phyloP scores from a whole-genome alignment of 2,888 invertebrate species.

The Arctia plantaginis region DNA sequence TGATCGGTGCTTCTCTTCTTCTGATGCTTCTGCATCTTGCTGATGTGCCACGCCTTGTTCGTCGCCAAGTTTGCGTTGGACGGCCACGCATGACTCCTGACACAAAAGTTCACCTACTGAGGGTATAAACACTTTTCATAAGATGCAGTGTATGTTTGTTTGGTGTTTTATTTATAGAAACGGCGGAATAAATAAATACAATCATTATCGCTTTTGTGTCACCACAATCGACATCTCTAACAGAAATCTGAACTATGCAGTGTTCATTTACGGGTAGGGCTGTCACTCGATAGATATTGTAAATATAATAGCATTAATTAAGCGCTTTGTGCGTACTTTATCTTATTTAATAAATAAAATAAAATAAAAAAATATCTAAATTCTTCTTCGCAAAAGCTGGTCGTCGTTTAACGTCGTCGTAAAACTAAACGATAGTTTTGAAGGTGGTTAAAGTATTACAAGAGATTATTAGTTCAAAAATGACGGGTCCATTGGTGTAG shows the following conservation, averaged over 20 bases:
- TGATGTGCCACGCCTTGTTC: too few relatives aligned
- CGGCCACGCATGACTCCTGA: not conserved
- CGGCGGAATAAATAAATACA: not conserved
- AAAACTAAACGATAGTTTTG: too few relatives aligned
- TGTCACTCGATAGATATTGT: not conserved
- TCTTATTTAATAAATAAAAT: too few relatives aligned
- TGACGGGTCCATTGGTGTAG: too few relatives aligned
- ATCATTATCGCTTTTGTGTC: not conserved
- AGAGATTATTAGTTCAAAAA: too few relatives aligned
- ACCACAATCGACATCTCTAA: not conserved
- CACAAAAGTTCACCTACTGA: not conserved
- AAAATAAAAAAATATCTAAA: too few relatives aligned
- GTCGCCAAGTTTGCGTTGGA: not conserved
- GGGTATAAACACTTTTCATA: not conserved
- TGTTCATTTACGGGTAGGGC: slow-evolving; percentile 4
- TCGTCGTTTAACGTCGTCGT: too few relatives aligned
- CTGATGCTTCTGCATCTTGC: too few relatives aligned
- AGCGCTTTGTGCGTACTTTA: too few relatives aligned
- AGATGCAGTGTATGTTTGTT: not conserved
- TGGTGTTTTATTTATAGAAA: not conserved
- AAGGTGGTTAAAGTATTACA: too few relatives aligned
- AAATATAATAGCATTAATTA: not conserved
- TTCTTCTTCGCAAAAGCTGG: too few relatives aligned
- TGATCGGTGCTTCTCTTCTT: too few relatives aligned
- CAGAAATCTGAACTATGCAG: slow-evolving; percentile 8